Evolutionary conservation across 2,797 vertebrate species (phyloP).

Genomic region (Alosa sapidissima): DNA sequence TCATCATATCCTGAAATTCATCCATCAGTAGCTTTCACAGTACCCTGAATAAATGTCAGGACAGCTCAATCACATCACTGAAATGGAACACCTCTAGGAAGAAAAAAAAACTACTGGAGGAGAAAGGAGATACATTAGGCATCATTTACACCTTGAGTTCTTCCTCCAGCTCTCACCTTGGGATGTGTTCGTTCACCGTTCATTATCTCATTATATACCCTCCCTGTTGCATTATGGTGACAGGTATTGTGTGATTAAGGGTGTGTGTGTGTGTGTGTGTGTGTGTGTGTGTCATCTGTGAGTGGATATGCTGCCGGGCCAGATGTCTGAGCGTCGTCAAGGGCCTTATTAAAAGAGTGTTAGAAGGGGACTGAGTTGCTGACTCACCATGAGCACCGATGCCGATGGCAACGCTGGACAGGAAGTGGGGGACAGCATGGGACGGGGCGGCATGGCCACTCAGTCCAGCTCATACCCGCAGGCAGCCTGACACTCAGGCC

Average conservation of each 20-base stretch:
- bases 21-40: not conserved
- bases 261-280: not conserved
- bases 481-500: constrained; percentile 53
- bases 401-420: not conserved
- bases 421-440: not conserved
- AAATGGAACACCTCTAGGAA: not conserved
- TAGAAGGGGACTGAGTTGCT: not conserved
- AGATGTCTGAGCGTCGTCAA: not conserved
- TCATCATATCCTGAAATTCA: not conserved
- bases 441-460: constrained; percentile 1
- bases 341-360: not conserved
- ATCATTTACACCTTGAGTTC: not conserved
- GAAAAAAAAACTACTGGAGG: not conserved
- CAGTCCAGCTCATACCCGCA: constrained; percentile 38
- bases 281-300: not conserved
- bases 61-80: not conserved
- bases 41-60: not conserved
- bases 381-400: not conserved
- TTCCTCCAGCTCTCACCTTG: not conserved
- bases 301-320: not conserved
- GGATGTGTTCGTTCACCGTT: not conserved
- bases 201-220: not conserved
- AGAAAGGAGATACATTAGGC: not conserved
- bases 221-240: not conserved
- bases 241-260: not conserved